Evolutionary conservation across 2,888 invertebrate species (phyloP), one percentile per base, ranked within the genome.

Genomic region (Heliconius charithonia): DNA sequence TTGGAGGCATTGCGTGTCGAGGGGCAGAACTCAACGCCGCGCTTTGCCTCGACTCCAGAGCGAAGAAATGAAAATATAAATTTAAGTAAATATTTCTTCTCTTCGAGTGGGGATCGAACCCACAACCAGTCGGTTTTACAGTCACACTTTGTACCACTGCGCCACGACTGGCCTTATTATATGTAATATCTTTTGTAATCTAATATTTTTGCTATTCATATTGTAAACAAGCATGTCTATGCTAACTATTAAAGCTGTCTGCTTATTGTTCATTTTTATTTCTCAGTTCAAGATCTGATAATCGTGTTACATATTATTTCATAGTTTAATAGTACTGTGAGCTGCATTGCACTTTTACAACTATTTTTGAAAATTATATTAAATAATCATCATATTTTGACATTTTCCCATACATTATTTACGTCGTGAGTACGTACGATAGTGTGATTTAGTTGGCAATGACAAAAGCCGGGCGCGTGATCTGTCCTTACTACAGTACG

Each of bases 401-500:
- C 78, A 81, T 37, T 37, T 37, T 37, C 78, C 78, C 76, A 77
- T 72, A 67, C 75, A 72, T 81, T 81, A 80, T 80, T 79, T 83
- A 79, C 67, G 79, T 83, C 83, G 82, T 82, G 83, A 74, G 77
- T 75, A 85, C 85, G 81, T 85, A 77, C 56, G 72, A 87, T 84
- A 83, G 84, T 83, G 83, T 87, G 88, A 90, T 90, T 89, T 88
- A 87, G 87, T 88, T 88, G 85, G 84, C 84, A 82, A 84, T 84
- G 83, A 87, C 84, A 85, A 85, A 73, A 85, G 84, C 84, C 62
- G 79, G 80, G 83, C 83, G 83, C 83, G 85, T 85, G 85, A 85
- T 84, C 82, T 78, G 86, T 88, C 78, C 83, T 88, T 90, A 88
- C 86, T 90, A 86, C 87, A 63, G 72, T 81, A 83, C 89, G 88